Conservation (phyloP, 2,888 invertebrate species). For the Drosophila barbarae region DNA sequence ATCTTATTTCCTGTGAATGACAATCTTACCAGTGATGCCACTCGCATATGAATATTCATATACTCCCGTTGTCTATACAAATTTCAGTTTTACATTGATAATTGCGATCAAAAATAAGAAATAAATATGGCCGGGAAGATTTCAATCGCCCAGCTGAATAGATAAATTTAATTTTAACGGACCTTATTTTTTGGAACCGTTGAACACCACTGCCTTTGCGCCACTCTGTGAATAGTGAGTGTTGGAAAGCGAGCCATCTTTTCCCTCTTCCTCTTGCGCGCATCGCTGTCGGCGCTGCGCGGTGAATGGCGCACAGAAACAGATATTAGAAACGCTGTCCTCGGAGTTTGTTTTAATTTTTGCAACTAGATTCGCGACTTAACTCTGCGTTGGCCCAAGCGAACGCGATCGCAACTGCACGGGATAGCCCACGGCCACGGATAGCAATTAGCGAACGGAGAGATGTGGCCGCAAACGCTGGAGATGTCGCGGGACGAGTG, state of each 20-base stretch:
- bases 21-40: conserved; percentile 6
- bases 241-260: background rate
- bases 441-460: conserved; percentile 55
- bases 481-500: conserved; percentile 94
- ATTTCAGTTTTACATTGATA: background rate
- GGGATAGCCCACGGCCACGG: conserved; percentile 61
- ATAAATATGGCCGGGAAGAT: background rate
- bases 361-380: conserved; percentile 55
- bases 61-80: too few species aligned
- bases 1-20: conserved; percentile 5
- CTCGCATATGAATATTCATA: too few species aligned
- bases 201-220: background rate
- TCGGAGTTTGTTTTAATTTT: conserved; percentile 71
- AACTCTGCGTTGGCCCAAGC: conserved; percentile 29
- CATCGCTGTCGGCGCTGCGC: conserved; percentile 13
- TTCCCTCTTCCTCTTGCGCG: conserved; percentile 16
- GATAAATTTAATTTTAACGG: background rate
- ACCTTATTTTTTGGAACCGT: too few species aligned
- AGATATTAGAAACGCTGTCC: conserved; percentile 54
- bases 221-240: conserved; percentile 8
- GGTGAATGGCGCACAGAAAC: conserved; percentile 22
- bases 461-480: conserved; percentile 79
- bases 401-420: conserved; percentile 40
- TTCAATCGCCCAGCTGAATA: background rate
- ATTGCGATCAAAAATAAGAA: background rate